These are phyloP conservation scores for Pristionchus fissidentatus DNA, from an alignment of 2,888 invertebrate species.

Conservation along the genomic window DNA sequence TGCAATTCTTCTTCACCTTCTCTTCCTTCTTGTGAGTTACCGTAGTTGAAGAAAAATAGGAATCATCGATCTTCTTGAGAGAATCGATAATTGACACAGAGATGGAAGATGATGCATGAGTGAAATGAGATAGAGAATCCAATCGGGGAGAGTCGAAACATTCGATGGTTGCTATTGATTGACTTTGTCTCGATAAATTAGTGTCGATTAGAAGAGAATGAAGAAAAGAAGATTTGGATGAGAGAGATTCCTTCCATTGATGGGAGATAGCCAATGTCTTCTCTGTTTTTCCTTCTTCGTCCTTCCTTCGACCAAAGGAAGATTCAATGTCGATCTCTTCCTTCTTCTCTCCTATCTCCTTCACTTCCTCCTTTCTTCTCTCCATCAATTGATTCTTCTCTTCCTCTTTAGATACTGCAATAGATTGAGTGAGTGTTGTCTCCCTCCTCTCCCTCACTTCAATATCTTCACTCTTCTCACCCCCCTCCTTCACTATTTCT, in stretches of 20 bases:
- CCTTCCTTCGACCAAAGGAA: neutral
- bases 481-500: neutral
- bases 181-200: neutral
- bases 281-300: neutral
- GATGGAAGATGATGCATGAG: constrained; percentile 7
- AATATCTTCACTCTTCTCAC: constrained; percentile 17
- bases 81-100: neutral
- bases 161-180: constrained; percentile 1
- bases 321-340: neutral
- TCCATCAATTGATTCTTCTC: neutral
- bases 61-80: neutral
- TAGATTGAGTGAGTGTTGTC: neutral
- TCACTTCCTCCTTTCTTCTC: neutral
- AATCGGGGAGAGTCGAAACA: neutral
- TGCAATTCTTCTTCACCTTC: neutral
- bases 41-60: neutral
- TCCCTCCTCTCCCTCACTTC: neutral
- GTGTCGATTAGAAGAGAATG: neutral
- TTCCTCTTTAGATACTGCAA: constrained; percentile 16
- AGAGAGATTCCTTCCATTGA: constrained; percentile 57
- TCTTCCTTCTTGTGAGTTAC: constrained; percentile 38
- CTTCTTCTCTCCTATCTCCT: neutral
- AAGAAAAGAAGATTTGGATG: constrained; percentile 53
- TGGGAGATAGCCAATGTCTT: no score
- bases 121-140: neutral